These are phyloP conservation scores for Odontomachus brunneus DNA, from an alignment of 1,140 invertebrate species.

Conservation along the genomic window DNA sequence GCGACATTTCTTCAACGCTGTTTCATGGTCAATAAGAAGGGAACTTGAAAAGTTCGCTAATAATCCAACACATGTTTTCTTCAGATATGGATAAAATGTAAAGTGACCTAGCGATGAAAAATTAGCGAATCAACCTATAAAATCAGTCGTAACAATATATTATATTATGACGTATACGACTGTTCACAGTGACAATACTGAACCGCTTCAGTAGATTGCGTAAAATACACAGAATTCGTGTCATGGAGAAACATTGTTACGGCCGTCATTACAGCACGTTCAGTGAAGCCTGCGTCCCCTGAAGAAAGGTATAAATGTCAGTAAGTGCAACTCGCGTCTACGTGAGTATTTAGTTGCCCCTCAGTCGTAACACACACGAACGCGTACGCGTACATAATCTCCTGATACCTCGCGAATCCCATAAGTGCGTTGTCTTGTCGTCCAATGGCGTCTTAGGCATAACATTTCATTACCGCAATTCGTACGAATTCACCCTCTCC, in stretches of 20 bases:
- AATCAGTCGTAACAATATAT: constrained; percentile 13
- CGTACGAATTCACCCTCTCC: constrained; percentile 66
- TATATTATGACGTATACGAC: background rate
- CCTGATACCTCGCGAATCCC: constrained; percentile 68
- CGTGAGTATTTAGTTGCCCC: constrained; percentile 30
- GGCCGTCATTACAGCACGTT: constrained; percentile 13
- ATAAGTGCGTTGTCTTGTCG: constrained; percentile 83
- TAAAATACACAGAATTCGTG: constrained; percentile 25
- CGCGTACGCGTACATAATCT: constrained; percentile 29
- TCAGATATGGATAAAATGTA: background rate
- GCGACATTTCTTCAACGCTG: background rate
- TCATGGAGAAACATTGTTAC: constrained; percentile 15
- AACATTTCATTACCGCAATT: constrained; percentile 77
- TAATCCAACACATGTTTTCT: background rate
- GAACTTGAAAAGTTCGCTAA: background rate
- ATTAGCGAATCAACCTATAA: constrained; percentile 10
- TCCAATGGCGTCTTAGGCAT: constrained; percentile 74
- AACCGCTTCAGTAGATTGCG: constrained; percentile 7
- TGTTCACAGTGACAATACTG: constrained; percentile 1
- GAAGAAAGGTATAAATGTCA: constrained; percentile 33
- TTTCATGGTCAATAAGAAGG: constrained; percentile 1
- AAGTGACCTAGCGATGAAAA: background rate
- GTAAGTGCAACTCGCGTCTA: constrained; percentile 10
- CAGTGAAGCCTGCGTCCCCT: background rate
- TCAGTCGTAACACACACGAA: constrained; percentile 21